Evolutionary conservation across 2,888 invertebrate species (phyloP).

Genomic region (Pandemis corylana): DNA sequence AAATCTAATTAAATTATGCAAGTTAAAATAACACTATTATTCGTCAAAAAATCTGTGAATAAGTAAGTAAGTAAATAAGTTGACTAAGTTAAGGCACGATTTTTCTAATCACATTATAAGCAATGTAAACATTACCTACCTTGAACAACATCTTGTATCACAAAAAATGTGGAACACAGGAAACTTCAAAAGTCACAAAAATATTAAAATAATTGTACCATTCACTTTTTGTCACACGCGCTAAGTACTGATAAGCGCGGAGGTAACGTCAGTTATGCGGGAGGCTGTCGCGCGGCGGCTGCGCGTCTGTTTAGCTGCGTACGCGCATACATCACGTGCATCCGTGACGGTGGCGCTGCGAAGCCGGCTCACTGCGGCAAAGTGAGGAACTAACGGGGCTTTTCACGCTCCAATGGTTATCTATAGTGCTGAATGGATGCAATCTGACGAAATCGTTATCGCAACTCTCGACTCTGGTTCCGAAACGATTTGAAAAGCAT

Average conservation of each 20-base stretch:
- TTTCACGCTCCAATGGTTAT: constrained; percentile 69
- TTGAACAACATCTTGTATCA: constrained; percentile 60
- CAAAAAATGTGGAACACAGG: constrained; percentile 17
- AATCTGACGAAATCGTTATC: constrained; percentile 43
- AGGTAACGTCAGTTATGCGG: constrained; percentile 66
- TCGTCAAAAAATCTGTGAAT: no score
- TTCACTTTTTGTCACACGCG: constrained; percentile 69
- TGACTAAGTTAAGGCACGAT: no score
- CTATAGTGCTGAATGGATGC: constrained; percentile 55
- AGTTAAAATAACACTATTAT: no score
- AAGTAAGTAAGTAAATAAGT: no score
- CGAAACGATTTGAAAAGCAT: constrained; percentile 38
- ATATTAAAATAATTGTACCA: constrained; percentile 47
- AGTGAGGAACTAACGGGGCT: constrained; percentile 69
- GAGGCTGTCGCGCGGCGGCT: constrained; percentile 78
- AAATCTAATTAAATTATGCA: no score
- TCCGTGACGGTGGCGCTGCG: constrained; percentile 65
- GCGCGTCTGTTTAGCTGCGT: constrained; percentile 74
- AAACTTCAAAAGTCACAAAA: constrained; percentile 42
- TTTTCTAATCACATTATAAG: not conserved
- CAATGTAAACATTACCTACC: constrained; percentile 53
- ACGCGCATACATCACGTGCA: constrained; percentile 80
- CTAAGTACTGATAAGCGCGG: constrained; percentile 62
- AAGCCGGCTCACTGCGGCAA: constrained; percentile 63
- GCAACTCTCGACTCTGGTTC: constrained; percentile 24